phyloP scores from a whole-genome alignment of 2,888 invertebrate genomes.

The Frankliniella fusca region DNA sequence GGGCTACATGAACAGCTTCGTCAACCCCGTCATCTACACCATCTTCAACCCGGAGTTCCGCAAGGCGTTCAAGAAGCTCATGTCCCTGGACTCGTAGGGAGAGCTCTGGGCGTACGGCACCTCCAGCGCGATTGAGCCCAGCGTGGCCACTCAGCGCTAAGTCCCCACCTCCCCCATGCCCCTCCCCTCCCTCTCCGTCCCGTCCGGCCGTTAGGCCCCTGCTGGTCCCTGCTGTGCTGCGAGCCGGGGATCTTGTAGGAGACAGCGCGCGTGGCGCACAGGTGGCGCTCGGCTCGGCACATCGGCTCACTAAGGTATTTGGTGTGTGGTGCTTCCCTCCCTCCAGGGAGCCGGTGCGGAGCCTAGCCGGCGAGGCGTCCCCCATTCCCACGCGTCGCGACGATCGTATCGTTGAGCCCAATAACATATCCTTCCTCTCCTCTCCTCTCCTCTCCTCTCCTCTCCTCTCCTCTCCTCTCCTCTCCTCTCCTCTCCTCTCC shows the following conservation, averaged over 20 bases:
- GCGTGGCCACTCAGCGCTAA: slow-evolving; percentile 21
- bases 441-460: background rate
- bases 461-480: no score
- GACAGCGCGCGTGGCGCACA: no score
- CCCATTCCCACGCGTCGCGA: background rate
- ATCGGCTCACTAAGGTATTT: no score
- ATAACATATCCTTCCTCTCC: slow-evolving; percentile 7
- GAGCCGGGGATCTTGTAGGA: no score
- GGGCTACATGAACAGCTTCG: slow-evolving; percentile 95
- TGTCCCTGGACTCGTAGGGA: slow-evolving; percentile 57
- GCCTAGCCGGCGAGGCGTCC: no score
- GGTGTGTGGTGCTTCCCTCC: no score
- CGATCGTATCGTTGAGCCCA: slow-evolving; percentile 12
- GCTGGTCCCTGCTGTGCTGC: no score
- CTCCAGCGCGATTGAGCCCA: slow-evolving; percentile 12
- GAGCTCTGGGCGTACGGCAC: slow-evolving; percentile 22
- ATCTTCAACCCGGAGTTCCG: slow-evolving; percentile 97
- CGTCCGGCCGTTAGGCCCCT: background rate
- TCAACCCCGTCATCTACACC: slow-evolving; percentile 90
- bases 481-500: background rate
- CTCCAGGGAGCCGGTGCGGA: no score
- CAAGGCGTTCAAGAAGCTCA: slow-evolving; percentile 93
- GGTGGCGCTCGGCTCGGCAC: no score
- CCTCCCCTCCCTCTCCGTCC: background rate
- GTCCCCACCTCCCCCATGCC: background rate